Evolutionary conservation across 37 sponge, comb jelly and placozoan species (phyloP).

Genomic region (Ephydatia muelleri): DNA sequence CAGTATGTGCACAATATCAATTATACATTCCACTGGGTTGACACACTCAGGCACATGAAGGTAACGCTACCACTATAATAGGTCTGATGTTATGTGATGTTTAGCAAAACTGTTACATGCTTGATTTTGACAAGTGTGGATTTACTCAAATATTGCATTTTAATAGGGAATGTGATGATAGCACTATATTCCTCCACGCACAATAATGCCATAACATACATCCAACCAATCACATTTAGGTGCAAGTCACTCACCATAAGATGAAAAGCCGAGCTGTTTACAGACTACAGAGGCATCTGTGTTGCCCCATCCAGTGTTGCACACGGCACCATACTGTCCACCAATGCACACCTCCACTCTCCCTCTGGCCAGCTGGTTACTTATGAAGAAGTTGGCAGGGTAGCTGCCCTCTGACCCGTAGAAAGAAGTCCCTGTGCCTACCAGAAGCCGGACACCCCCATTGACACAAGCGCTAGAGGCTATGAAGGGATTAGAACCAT

Average conservation of each 20-base stretch:
- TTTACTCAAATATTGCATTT: no score
- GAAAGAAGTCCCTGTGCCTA: slow-evolving; percentile 43
- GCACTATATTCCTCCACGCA: no score
- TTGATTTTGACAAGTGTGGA: no score
- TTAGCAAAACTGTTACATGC: no score
- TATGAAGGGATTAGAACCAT: neutral
- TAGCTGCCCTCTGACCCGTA: slow-evolving; percentile 2
- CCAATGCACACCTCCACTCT: slow-evolving; percentile 43
- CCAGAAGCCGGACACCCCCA: slow-evolving; percentile 78
- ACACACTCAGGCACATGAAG: no score
- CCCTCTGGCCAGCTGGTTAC: slow-evolving; percentile 16
- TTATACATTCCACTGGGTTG: no score
- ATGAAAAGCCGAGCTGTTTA: slow-evolving; percentile 22
- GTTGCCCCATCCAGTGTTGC: slow-evolving; percentile 20
- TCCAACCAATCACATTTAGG: neutral
- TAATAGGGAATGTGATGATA: no score
- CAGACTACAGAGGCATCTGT: slow-evolving; percentile 23
- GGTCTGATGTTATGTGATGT: no score
- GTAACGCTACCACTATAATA: no score
- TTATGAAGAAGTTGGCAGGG: slow-evolving; percentile 1
- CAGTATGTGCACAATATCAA: no score
- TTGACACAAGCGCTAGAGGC: neutral
- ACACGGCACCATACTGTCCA: slow-evolving; percentile 18
- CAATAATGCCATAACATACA: neutral
- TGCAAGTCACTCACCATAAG: neutral